Percentiles rank a stretch among this genome's conserved stretches.
These are phyloP conservation scores for Mycetomoellerius zeteki DNA, from an alignment of 1,140 invertebrate genomes.

Conservation along the genomic window DNA sequence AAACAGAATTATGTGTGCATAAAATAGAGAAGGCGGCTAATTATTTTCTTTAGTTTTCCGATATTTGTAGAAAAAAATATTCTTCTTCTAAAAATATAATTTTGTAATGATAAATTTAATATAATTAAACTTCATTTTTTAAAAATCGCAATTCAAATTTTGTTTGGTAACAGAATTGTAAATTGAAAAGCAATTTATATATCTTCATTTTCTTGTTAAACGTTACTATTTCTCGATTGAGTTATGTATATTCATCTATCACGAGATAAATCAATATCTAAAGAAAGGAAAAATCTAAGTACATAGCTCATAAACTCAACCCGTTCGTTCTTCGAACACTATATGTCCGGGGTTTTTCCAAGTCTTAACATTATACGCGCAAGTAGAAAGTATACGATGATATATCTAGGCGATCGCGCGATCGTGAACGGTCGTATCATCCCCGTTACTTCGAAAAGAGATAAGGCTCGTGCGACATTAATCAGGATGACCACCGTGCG, in stretches of 20 bases:
- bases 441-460: conserved; percentile 43
- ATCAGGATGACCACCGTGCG: conserved; percentile 40
- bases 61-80: not conserved
- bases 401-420: conserved; percentile 39
- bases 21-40: not conserved
- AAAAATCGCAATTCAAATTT: not conserved
- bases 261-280: not conserved
- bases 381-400: not conserved
- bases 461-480: conserved; percentile 31
- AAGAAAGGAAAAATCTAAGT: not conserved
- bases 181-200: not conserved
- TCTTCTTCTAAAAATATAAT: not conserved
- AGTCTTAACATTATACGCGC: not conserved
- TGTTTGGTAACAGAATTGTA: not conserved
- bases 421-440: conserved; percentile 29
- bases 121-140: not conserved
- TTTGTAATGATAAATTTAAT: not conserved
- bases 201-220: conserved; percentile 7
- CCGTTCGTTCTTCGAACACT: not conserved
- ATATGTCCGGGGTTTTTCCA: not conserved
- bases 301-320: conserved; percentile 19
- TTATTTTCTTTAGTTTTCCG: not conserved
- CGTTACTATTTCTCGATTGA: not conserved
- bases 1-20: not conserved
- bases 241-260: conserved; percentile 3